Base-by-base conservation (phyloP, 2,113 vertebrate genomes). In the Eidolon helvum region DNA sequence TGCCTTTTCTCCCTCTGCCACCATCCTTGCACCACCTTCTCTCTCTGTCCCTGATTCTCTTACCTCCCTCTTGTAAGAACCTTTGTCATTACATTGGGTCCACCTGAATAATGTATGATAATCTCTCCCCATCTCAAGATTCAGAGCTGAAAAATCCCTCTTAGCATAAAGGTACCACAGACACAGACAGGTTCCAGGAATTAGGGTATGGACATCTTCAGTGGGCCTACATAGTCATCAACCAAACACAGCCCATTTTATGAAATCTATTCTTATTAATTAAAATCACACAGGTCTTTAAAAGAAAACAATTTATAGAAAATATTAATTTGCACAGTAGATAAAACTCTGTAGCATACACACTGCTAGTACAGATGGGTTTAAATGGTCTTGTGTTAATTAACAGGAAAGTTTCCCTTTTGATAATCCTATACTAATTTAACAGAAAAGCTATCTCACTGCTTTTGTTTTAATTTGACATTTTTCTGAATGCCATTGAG, bases 101-200 rank as follows among this genome's bases (percentile, higher is more conserved):
- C n/a, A 65, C 38, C 26, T 10, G 19, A 53, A 16, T 10, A 63
- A 48, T 15, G 30, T 57, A 82, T n/a, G 14, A 28, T 26, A 69
- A 55, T 53, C 8, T 24, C 61, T 30, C 53, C 19, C 61, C 63
- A 26, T 45, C 10, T 61, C 4, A 18, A 66, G 6, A 53, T 26
- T 38, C 30, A 48, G 45, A 33, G 48, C 4, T 33, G 55, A 38
- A 28, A 40, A 84, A 50, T 3, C n/a, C 15, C 30, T 55, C 40
- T 43, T 22, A 10, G 6, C 38, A 43, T 1, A 0, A 74, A 43
- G 30, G 48, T 2, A 1, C 48, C 0, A 61, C 1, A 78, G 33
- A 19, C 40, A 24, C 30, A 50, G 50, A 63, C 28, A 40, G 10
- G 5, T 40, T 61, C 5, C 6, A 18, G 19, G 26, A 1, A 26